Evolutionary conservation across 1,140 invertebrate genomes (phyloP).

Genomic region (Drosophila simulans): DNA sequence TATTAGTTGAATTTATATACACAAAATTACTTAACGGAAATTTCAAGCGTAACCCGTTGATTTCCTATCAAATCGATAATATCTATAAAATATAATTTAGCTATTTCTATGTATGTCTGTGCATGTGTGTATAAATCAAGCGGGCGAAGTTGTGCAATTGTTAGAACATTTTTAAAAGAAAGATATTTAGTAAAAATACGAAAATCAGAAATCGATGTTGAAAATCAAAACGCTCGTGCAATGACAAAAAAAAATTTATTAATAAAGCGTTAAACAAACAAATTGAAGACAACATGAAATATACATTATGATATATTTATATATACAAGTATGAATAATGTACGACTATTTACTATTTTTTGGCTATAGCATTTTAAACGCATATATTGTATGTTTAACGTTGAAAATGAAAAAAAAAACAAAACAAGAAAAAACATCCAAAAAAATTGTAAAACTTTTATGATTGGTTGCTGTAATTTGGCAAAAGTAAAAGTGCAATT

Average conservation of each 20-base stretch:
- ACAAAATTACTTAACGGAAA: constrained; percentile 65
- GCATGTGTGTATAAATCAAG: constrained; percentile 59
- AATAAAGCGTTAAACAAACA: constrained; percentile 46
- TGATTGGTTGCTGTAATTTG: constrained; percentile 71
- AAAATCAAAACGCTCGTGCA: constrained; percentile 49
- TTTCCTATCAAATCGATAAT: constrained; percentile 51
- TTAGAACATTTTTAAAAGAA: constrained; percentile 69
- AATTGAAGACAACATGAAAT: constrained; percentile 39
- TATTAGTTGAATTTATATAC: constrained; percentile 72
- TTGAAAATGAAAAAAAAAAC: constrained; percentile 40
- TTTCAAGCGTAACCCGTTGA: constrained; percentile 44
- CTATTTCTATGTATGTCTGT: constrained; percentile 49
- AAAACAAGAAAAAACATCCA: constrained; percentile 48
- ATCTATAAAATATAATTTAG: constrained; percentile 50
- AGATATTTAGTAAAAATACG: constrained; percentile 55
- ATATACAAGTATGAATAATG: constrained; percentile 44
- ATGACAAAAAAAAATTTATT: constrained; percentile 43
- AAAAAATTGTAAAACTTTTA: constrained; percentile 75
- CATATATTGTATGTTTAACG: constrained; percentile 51
- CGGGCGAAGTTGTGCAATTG: constrained; percentile 75
- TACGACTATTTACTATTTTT: constrained; percentile 65
- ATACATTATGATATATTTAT: constrained; percentile 41
- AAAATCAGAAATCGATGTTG: constrained; percentile 37
- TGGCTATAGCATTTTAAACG: constrained; percentile 71
- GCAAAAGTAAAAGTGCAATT: constrained; percentile 76